Percentiles rank a stretch among this genome's conserved stretches.
Conservation (phyloP, 2,113 vertebrate genomes). For the Potamarius usumacintae region DNA sequence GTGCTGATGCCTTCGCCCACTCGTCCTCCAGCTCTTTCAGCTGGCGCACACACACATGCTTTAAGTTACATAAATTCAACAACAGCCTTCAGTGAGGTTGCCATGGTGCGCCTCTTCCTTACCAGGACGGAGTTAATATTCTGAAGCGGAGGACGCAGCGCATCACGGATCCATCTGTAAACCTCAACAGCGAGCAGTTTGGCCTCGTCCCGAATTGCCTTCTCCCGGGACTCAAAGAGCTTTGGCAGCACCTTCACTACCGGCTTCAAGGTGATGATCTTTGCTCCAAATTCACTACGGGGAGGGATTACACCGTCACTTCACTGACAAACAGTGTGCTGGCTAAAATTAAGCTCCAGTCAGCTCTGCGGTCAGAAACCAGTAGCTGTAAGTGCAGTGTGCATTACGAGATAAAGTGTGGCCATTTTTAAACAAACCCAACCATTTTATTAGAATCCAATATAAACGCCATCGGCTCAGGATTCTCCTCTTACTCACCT, state of each 20-base stretch:
- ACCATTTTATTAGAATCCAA: background rate
- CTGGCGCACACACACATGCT: constrained; percentile 60
- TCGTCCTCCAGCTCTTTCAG: constrained; percentile 97
- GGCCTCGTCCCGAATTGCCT: constrained; percentile 94
- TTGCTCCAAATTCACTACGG: constrained; percentile 93
- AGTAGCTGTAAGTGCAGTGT: background rate
- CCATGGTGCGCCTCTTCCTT: no score
- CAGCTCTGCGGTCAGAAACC: no score
- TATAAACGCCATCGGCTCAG: background rate
- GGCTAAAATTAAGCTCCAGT: background rate
- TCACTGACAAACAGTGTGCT: background rate
- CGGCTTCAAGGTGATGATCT: constrained; percentile 92
- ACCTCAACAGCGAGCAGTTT: constrained; percentile 92
- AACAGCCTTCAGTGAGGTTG: background rate
- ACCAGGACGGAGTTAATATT: constrained; percentile 96
- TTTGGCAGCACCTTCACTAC: constrained; percentile 95
- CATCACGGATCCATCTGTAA: constrained; percentile 95
- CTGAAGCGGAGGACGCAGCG: constrained; percentile 87
- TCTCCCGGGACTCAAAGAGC: constrained; percentile 97
- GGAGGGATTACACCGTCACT: background rate
- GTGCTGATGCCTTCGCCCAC: constrained; percentile 85
- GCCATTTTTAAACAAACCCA: no score
- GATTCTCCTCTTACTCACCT: constrained; percentile 71
- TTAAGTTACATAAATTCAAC: no score
- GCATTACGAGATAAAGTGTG: background rate